These are phyloP conservation scores for Rhagium mordax DNA, from an alignment of 2,888 invertebrate genomes.

Conservation along the genomic window DNA sequence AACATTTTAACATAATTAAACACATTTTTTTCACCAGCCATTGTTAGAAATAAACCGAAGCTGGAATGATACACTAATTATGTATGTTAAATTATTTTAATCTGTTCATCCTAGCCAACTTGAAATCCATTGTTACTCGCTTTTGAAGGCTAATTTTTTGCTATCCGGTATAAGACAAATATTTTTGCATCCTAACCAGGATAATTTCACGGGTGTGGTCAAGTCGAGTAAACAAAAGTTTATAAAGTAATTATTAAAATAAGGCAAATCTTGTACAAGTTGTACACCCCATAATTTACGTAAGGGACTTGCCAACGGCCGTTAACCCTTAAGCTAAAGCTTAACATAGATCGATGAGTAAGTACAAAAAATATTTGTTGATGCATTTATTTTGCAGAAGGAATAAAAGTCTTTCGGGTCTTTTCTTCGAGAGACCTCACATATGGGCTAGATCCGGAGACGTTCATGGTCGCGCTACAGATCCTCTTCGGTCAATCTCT, in stretches of 20 bases:
- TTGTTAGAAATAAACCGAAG: not conserved
- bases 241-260: not conserved
- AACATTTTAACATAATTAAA: not conserved
- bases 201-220: not conserved
- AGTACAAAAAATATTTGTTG: not conserved
- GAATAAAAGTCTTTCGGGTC: not conserved
- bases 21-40: not conserved
- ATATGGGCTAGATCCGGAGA: too few species aligned
- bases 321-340: not conserved
- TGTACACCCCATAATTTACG: not conserved
- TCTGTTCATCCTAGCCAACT: not conserved
- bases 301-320: not conserved
- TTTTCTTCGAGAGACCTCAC: too few species aligned
- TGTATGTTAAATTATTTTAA: not conserved
- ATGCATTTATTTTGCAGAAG: not conserved
- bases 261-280: not conserved
- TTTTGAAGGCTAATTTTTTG: not conserved
- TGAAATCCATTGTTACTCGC: not conserved
- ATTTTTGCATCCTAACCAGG: not conserved
- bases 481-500: too few species aligned
- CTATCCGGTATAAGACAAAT: not conserved
- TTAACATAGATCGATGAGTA: too few species aligned
- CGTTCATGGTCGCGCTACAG: too few species aligned
- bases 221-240: not conserved
- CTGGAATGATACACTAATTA: not conserved